Evolutionary conservation across 2,888 invertebrate genomes (phyloP).

Genomic region (Nymphalis c-album): DNA sequence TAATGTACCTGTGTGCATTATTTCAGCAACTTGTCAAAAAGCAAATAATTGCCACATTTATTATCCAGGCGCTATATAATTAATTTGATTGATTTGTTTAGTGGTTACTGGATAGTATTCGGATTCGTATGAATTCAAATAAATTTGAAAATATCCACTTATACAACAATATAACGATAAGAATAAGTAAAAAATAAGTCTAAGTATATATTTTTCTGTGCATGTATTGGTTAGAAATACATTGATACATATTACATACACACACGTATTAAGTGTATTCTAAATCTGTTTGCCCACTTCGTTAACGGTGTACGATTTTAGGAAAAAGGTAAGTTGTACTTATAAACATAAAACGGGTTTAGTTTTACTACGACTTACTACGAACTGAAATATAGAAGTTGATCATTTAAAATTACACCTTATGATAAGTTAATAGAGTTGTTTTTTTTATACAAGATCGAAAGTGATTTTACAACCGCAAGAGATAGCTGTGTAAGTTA

Average conservation of each 20-base stretch:
- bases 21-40: constrained; percentile 2
- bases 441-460: constrained; percentile 11
- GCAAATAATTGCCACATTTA: constrained; percentile 15
- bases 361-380: constrained; percentile 76
- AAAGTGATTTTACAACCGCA: constrained; percentile 13
- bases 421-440: background rate
- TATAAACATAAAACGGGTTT: constrained; percentile 70
- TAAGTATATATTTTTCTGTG: background rate
- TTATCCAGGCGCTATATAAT: constrained; percentile 27
- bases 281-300: constrained; percentile 53
- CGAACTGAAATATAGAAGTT: constrained; percentile 30
- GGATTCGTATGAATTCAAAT: background rate
- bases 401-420: constrained; percentile 10
- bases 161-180: background rate
- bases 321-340: constrained; percentile 60
- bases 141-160: background rate
- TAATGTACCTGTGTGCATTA: background rate
- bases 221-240: background rate
- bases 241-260: no score
- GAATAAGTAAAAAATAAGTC: no score
- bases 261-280: constrained; percentile 13
- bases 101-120: no score
- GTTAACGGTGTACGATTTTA: constrained; percentile 70
- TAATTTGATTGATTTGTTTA: no score
- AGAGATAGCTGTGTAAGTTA: constrained; percentile 15